Percentiles rank a stretch among this genome's conserved stretches.
phyloP scores from a whole-genome alignment of 2,797 vertebrate species.

The Leptatherina wallacei region DNA sequence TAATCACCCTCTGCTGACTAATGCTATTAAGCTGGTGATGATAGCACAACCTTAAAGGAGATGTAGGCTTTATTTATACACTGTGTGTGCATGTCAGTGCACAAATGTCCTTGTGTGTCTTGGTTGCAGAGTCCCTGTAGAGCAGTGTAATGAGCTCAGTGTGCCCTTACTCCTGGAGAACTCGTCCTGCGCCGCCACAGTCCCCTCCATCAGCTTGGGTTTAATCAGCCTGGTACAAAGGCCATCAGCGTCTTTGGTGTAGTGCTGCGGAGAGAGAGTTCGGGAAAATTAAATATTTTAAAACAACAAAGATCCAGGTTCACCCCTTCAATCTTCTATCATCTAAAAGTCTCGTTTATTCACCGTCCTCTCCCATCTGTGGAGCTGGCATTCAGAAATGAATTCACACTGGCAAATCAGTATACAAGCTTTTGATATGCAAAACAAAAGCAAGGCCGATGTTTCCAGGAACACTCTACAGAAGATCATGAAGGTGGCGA shows the following conservation, averaged over 20 bases:
- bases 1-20: constrained; percentile 56
- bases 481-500: constrained; percentile 9
- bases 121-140: constrained; percentile 37
- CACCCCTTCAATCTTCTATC: neutral
- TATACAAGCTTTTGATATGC: constrained; percentile 27
- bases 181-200: constrained; percentile 94
- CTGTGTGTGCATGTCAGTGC: constrained; percentile 18
- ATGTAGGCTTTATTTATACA: constrained; percentile 15
- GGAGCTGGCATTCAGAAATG: constrained; percentile 8
- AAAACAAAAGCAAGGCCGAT: constrained; percentile 22
- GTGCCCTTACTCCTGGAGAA: constrained; percentile 91
- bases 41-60: constrained; percentile 19
- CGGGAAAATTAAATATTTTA: neutral
- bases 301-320: neutral
- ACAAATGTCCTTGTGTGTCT: constrained; percentile 35
- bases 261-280: constrained; percentile 84
- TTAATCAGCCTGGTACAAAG: constrained; percentile 96
- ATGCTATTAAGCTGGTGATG: constrained; percentile 53
- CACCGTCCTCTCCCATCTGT: neutral
- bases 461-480: constrained; percentile 10
- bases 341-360: neutral
- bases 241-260: constrained; percentile 95
- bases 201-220: constrained; percentile 97
- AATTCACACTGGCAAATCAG: constrained; percentile 11
- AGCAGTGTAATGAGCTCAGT: constrained; percentile 47